Evolutionary conservation across 2,888 invertebrate species (phyloP).

Genomic region (Tinea trinotella): DNA sequence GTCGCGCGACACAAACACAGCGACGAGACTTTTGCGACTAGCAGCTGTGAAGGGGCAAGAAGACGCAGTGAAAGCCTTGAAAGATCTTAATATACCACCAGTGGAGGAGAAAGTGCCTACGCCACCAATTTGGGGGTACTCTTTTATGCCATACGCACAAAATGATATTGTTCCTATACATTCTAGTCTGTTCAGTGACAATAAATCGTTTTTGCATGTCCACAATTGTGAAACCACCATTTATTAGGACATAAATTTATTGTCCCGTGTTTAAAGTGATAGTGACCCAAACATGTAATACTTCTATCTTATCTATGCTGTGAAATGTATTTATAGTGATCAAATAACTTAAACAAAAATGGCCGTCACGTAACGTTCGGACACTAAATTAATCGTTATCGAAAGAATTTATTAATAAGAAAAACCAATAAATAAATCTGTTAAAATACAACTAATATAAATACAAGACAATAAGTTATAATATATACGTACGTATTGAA

Average conservation of each 20-base stretch:
- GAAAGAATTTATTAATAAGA: no score
- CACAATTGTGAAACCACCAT: constrained; percentile 34
- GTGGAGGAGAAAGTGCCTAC: constrained; percentile 26
- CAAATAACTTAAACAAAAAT: no score
- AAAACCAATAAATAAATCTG: no score
- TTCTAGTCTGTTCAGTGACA: constrained; percentile 49
- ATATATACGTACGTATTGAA: no score
- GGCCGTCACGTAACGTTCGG: no score
- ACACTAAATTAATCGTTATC: no score
- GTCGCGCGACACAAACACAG: constrained; percentile 55
- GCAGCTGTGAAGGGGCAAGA: constrained; percentile 74
- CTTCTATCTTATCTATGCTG: no score
- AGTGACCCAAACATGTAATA: no score
- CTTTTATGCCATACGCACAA: constrained; percentile 27
- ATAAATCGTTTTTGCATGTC: constrained; percentile 22
- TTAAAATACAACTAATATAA: no score
- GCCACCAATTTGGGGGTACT: constrained; percentile 33
- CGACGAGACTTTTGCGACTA: constrained; percentile 62
- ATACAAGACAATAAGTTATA: no score
- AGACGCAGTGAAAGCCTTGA: constrained; percentile 70
- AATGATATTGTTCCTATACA: constrained; percentile 42
- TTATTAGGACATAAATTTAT: constrained; percentile 27
- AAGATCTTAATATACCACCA: constrained; percentile 37
- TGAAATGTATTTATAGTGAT: no score
- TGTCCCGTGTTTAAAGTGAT: background rate